Percentiles rank a stretch among this genome's conserved stretches.
Conservation (phyloP, 2,888 invertebrate genomes). For the Lepidocyrtoides sp. region DNA sequence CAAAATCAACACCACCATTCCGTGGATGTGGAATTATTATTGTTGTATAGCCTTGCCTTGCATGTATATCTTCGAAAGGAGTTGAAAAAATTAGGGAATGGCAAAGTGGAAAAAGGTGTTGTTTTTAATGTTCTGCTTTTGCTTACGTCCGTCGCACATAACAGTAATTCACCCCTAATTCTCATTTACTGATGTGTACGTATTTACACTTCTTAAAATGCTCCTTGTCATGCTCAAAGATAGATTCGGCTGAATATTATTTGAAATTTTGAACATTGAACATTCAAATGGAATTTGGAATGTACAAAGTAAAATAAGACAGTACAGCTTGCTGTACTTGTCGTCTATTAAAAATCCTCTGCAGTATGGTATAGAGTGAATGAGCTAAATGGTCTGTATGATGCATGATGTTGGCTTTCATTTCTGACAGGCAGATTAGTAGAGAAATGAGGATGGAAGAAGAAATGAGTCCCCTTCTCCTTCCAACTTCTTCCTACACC, state of each 20-base stretch:
- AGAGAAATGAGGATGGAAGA: slow-evolving; percentile 72
- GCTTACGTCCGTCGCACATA: neutral
- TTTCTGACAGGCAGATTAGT: slow-evolving; percentile 78
- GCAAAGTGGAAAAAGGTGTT: slow-evolving; percentile 60
- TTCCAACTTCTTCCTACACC: slow-evolving; percentile 41
- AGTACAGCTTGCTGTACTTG: slow-evolving; percentile 18
- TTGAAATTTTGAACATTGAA: slow-evolving; percentile 52
- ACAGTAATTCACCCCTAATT: neutral
- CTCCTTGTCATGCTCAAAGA: slow-evolving; percentile 38
- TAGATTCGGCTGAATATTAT: slow-evolving; percentile 39
- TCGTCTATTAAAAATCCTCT: slow-evolving; percentile 14
- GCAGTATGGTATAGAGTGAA: slow-evolving; percentile 53
- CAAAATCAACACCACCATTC: slow-evolving; percentile 15
- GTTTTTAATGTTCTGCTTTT: slow-evolving; percentile 39
- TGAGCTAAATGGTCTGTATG: slow-evolving; percentile 78
- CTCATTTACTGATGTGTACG: neutral
- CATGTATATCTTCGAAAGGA: neutral
- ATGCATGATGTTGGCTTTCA: slow-evolving; percentile 78
- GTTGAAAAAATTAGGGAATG: slow-evolving; percentile 27
- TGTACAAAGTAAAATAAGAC: slow-evolving; percentile 14
- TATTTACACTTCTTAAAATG: slow-evolving; percentile 24
- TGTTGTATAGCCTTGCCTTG: neutral
- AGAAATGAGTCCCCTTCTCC: slow-evolving; percentile 68
- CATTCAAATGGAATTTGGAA: slow-evolving; percentile 16
- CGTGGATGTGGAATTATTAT: slow-evolving; percentile 6